Evolutionary conservation across 2,888 invertebrate genomes (phyloP).

Genomic region (Morpho achilles): DNA sequence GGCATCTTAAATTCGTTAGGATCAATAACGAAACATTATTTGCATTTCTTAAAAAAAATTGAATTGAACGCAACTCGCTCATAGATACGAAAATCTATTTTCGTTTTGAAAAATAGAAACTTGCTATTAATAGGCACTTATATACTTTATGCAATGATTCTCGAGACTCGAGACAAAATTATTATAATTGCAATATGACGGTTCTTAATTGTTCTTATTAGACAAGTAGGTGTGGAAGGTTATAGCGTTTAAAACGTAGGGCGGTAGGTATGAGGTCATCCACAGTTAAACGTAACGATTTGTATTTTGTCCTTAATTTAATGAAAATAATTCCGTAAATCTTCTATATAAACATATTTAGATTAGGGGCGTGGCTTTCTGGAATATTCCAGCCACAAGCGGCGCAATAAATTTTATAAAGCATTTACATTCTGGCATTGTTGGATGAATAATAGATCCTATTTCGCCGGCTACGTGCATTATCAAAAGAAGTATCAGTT

Average conservation of each 20-base stretch:
- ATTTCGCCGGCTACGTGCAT: no score
- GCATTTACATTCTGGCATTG: no score
- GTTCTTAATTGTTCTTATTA: conserved; percentile 17
- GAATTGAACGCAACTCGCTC: background rate
- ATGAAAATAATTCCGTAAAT: background rate
- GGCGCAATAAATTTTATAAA: no score
- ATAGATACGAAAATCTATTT: no score
- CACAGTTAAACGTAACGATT: conserved; percentile 17
- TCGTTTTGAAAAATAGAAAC: no score
- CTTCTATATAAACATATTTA: no score
- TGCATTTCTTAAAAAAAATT: background rate
- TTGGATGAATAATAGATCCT: no score
- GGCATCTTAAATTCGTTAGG: conserved; percentile 37
- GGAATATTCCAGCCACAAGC: no score
- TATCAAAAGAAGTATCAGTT: no score
- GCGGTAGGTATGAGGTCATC: conserved; percentile 26
- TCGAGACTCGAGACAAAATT: conserved; percentile 2
- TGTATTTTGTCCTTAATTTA: background rate
- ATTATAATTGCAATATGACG: conserved; percentile 10
- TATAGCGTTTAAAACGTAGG: conserved; percentile 17
- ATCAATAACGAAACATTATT: conserved; percentile 31
- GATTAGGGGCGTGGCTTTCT: no score
- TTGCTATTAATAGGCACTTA: no score
- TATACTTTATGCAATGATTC: background rate
- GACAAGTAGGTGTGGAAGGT: conserved; percentile 21